A percentile compares a stretch with the other conserved stretches of the same genome.
Evolutionary conservation across 2,797 vertebrate species (phyloP).

Genomic region (Sebastes paucispinis): DNA sequence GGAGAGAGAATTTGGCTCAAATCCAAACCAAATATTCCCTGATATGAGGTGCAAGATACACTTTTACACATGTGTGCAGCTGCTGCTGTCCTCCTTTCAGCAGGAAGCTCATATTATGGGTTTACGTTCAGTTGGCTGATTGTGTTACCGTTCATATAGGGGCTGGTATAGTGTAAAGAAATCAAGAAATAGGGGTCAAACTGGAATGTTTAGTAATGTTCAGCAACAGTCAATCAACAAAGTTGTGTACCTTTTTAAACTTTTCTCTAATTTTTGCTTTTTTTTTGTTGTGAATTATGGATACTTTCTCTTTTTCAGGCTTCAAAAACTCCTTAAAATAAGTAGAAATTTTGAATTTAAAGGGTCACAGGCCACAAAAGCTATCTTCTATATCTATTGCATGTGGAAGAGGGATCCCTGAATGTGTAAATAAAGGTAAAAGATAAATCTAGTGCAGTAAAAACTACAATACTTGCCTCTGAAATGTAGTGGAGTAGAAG

Average conservation of each 20-base stretch:
- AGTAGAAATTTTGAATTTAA: not conserved
- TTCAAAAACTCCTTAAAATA: not conserved
- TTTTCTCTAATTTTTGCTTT: not conserved
- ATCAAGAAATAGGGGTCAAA: not conserved
- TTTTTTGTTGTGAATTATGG: not conserved
- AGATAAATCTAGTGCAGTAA: not conserved
- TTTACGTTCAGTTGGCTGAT: constrained; percentile 29
- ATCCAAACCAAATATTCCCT: constrained; percentile 62
- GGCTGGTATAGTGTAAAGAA: not conserved
- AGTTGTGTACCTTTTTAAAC: not conserved
- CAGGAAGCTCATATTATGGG: not conserved
- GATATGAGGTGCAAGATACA: constrained; percentile 33
- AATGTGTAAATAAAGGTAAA: not conserved
- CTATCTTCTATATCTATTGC: not conserved
- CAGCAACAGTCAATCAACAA: not conserved
- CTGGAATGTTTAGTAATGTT: not conserved
- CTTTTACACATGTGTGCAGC: constrained; percentile 45
- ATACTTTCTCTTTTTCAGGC: not conserved
- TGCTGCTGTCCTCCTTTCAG: constrained; percentile 21
- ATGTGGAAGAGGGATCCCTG: not conserved
- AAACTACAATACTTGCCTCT: not conserved
- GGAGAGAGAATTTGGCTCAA: constrained; percentile 43
- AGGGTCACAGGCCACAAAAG: not conserved
- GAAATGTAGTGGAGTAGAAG: not conserved
- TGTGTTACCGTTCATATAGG: constrained; percentile 9